Conservation (phyloP, 2,888 invertebrate species). For the Vesta saturnalis region DNA sequence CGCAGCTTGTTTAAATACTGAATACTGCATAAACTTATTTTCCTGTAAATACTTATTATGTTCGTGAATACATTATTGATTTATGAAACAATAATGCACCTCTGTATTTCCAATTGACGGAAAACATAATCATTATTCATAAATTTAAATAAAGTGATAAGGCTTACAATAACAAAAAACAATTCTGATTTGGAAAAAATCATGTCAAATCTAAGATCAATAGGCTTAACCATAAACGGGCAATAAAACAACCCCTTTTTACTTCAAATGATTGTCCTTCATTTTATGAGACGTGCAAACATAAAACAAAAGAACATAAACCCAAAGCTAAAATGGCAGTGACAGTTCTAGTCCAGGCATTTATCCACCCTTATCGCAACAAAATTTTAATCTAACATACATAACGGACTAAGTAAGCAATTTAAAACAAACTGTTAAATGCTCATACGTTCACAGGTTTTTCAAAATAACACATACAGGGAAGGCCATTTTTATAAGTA, state of each 20-base stretch:
- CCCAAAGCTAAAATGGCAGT: constrained; percentile 23
- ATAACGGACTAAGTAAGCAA: background rate
- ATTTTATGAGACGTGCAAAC: constrained; percentile 24
- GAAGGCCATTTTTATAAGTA: background rate
- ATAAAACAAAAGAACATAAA: constrained; percentile 33
- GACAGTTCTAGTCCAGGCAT: constrained; percentile 23
- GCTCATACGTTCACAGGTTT: background rate
- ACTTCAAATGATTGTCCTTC: constrained; percentile 24
- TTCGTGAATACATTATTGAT: too few species aligned
- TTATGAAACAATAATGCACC: too few species aligned
- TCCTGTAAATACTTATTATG: too few species aligned
- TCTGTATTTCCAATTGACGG: too few species aligned
- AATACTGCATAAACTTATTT: too few species aligned
- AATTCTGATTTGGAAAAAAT: constrained; percentile 1
- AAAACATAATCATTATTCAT: too few species aligned
- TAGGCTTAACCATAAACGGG: constrained; percentile 13
- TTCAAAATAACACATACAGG: background rate
- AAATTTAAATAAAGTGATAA: too few species aligned
- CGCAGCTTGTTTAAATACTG: too few species aligned
- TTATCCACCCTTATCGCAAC: constrained; percentile 13
- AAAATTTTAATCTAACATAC: constrained; percentile 8
- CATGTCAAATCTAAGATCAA: background rate
- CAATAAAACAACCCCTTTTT: constrained; percentile 17
- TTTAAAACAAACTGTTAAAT: constrained; percentile 1
- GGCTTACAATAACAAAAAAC: too few species aligned